Evolutionary conservation across 2,113 vertebrate species (phyloP).

Genomic region (Periophthalmodon schlosseri): DNA sequence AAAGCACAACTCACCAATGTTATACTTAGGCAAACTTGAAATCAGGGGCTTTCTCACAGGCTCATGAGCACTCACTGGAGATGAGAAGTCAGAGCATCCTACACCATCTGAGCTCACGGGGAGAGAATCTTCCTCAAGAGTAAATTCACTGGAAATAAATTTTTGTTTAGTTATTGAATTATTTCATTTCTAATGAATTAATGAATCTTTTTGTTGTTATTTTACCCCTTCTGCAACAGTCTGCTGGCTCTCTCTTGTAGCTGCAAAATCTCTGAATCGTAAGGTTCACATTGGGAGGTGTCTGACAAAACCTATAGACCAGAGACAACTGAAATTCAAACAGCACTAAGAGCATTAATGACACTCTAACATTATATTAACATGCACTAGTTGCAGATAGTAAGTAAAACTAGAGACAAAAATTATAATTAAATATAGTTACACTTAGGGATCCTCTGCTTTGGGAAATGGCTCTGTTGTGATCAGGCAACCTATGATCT

Average conservation of each 20-base stretch:
- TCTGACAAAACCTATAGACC: slow-evolving; percentile 58
- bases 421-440: slow-evolving; percentile 33
- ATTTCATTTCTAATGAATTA: not conserved
- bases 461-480: slow-evolving; percentile 39
- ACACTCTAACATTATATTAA: not conserved
- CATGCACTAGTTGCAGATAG: too few relatives aligned
- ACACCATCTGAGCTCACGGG: slow-evolving; percentile 76
- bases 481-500: not conserved
- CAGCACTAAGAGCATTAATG: not conserved
- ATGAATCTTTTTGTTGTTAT: not conserved
- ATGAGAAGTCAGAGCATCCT: slow-evolving; percentile 66
- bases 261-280: slow-evolving; percentile 77
- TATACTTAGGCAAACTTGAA: slow-evolving; percentile 41
- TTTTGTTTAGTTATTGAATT: slow-evolving; percentile 9
- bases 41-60: slow-evolving; percentile 45
- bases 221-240: slow-evolving; percentile 81
- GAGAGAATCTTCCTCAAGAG: slow-evolving; percentile 63
- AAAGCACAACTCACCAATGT: slow-evolving; percentile 43
- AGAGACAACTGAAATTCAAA: not conserved
- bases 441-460: slow-evolving; percentile 43
- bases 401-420: not conserved
- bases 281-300: slow-evolving; percentile 61
- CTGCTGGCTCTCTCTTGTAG: slow-evolving; percentile 80
- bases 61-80: slow-evolving; percentile 61
- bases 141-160: slow-evolving; percentile 66